Evolutionary conservation across 2,797 vertebrate genomes (phyloP).

Genomic region (Megaceryle alcyon): DNA sequence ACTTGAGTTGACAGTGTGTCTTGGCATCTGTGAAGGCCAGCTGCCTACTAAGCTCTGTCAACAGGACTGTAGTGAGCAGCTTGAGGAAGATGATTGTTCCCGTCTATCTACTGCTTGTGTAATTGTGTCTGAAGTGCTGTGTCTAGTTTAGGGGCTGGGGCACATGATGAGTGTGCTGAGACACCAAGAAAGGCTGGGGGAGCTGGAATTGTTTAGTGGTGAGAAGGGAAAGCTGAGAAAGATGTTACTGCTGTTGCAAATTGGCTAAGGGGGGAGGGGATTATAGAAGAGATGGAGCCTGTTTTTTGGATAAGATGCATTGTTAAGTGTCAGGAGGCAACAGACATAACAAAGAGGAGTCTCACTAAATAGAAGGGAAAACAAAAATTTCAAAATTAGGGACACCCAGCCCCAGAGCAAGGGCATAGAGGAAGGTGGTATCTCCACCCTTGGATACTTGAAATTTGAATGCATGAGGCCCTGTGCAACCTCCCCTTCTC

Average conservation of each 20-base stretch:
- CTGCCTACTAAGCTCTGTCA: not conserved
- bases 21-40: not conserved
- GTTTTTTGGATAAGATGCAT: not conserved
- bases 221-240: not conserved
- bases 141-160: not conserved
- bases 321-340: not conserved
- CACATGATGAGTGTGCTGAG: not conserved
- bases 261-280: not conserved
- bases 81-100: not conserved
- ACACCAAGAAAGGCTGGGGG: not conserved
- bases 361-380: not conserved
- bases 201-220: not conserved
- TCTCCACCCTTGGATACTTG: not conserved
- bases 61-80: not conserved
- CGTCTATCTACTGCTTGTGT: not conserved
- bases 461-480: not conserved
- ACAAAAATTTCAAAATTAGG: too few species aligned
- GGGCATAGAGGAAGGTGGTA: not conserved
- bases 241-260: not conserved
- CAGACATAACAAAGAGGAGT: not conserved
- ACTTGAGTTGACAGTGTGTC: not conserved
- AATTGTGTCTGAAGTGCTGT: not conserved
- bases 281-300: not conserved
- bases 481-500: not conserved
- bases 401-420: not conserved